Base-by-base conservation (phyloP, 2,888 invertebrate genomes). In the Julus scandinavius region DNA sequence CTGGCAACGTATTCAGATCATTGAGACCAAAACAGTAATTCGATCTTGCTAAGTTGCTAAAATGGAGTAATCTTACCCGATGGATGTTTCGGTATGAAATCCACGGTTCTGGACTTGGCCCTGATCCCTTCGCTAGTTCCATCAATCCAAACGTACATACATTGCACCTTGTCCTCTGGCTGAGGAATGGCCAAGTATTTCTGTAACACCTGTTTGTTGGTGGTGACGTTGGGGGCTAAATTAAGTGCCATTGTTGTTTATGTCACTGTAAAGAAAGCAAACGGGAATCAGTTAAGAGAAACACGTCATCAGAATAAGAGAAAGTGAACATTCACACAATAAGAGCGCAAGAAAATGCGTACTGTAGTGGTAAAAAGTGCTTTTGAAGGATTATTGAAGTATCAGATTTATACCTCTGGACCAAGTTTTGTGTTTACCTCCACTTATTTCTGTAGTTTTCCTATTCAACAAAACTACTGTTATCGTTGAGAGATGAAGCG, bases 61-160 rank as follows among this genome's bases (percentile, higher is more conserved):
- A 0, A 45, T 0, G 72, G 2, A 20, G 72, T 29, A 72, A 72
- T 85, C 85, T 85, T 85, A 88, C 88, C 88, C n/a, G 85, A 85
- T 1, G 88, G 88, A 54, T 88, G 87, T 83, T 88, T 88, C 6
- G 88, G 88, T 29, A 88, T 50, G 86, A 91, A 91, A 88, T 91
- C 90, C 38, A 92, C 89, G 7, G 93, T 93, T 88, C 91, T 90
- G 15, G 92, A 92, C 90, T 93, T 93, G 87, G 92, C 91, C 88
- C 93, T 91, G 63, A 93, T 89, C 88, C 91, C 90, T 90, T 93
- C 92, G 54, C 92, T 92, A n/a, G 92, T 91, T 29, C 93, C 93
- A 89, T 93, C 93, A 89, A 93, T 92, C 93, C 93, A 93, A 41
- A 93, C 91, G 90, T 93, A 93, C 90, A 91, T 91, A 38, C 91